A percentile compares a stretch with the other conserved stretches of the same genome.
Conservation (phyloP, 2,113 vertebrate genomes). For the Manacus vitellinus region DNA sequence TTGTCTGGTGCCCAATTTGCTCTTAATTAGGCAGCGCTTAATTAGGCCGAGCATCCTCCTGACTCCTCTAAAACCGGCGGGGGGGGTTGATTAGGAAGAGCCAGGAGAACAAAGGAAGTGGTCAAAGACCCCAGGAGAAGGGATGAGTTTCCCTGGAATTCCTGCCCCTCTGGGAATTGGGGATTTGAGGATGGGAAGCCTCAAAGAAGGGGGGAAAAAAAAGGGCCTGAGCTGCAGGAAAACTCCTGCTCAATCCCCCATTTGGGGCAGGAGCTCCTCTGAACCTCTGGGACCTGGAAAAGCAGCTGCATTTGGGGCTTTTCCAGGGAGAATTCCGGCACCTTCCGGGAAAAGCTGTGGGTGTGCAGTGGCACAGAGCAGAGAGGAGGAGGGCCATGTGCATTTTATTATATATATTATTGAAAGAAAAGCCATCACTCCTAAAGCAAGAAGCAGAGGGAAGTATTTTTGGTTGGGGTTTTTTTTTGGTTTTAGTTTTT, state of each 20-base stretch:
- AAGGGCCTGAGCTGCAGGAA: neutral
- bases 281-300: neutral
- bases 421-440: neutral
- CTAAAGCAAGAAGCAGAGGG: neutral
- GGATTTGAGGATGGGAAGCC: neutral
- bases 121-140: neutral
- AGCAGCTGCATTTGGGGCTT: neutral
- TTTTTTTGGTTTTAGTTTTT: too few relatives aligned
- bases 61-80: neutral
- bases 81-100: constrained; percentile 14
- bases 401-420: neutral
- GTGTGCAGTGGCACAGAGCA: neutral
- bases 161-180: neutral
- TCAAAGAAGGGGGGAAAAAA: neutral
- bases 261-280: neutral
- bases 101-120: neutral
- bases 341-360: neutral
- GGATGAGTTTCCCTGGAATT: neutral
- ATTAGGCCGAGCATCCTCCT: constrained; percentile 35
- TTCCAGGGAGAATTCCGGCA: neutral
- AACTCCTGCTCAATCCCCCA: too few relatives aligned
- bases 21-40: neutral
- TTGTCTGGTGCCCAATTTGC: neutral
- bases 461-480: neutral
- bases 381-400: neutral